Conservation (phyloP, 2,797 vertebrate species). For the Clamator glandarius region DNA sequence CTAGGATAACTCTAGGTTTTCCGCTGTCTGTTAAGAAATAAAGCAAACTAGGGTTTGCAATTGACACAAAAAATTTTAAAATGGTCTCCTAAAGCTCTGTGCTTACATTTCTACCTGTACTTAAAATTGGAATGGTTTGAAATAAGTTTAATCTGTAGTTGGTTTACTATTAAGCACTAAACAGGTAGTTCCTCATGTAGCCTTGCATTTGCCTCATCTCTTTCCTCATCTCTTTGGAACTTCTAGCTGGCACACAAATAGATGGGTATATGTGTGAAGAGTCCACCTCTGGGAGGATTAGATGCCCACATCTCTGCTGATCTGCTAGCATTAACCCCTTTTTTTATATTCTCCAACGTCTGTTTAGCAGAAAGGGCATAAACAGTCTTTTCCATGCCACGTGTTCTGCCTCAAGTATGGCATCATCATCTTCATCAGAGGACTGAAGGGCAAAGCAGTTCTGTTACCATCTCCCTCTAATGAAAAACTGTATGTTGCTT, state of each 20-base stretch:
- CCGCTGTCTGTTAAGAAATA: neutral
- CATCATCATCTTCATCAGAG: neutral
- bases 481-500: neutral
- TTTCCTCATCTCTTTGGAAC: neutral
- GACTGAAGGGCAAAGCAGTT: neutral
- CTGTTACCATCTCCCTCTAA: neutral
- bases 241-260: neutral
- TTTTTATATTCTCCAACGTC: neutral
- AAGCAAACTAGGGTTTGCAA: neutral
- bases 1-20: neutral
- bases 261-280: neutral
- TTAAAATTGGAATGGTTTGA: neutral
- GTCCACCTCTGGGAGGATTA: neutral
- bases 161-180: neutral
- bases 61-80: fast-evolving
- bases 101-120: neutral
- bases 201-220: neutral
- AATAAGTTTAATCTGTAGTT: neutral
- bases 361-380: neutral
- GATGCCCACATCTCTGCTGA: neutral
- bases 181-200: neutral
- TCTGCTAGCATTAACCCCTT: neutral
- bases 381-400: neutral
- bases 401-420: neutral
- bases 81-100: neutral